Conservation (phyloP, 2,797 vertebrate genomes). For the Melanogrammus aeglefinus region DNA sequence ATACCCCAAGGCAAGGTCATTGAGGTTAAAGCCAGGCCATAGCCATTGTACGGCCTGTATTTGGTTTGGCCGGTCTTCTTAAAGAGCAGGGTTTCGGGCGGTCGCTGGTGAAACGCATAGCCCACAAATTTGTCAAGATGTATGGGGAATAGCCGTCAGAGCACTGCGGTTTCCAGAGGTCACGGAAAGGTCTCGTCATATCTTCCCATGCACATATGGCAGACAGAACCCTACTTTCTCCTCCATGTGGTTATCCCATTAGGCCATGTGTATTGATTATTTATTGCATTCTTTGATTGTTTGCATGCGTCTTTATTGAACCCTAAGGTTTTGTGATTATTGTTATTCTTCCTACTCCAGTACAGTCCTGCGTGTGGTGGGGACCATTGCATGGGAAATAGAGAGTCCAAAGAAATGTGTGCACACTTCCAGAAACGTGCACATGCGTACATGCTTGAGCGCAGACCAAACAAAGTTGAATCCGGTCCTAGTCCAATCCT, state of each 20-base stretch:
- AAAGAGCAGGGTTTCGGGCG: conserved; percentile 52
- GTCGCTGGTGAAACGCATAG: conserved; percentile 40
- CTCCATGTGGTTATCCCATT: conserved; percentile 64
- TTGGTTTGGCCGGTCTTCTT: conserved; percentile 71
- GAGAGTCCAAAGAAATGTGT: conserved; percentile 32
- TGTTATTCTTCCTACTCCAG: neutral
- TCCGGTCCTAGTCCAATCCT: conserved; percentile 65
- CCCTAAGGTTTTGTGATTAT: conserved; percentile 27
- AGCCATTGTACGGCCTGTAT: conserved; percentile 47
- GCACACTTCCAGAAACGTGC: conserved; percentile 19
- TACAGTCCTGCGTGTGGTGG: neutral
- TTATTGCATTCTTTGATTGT: conserved; percentile 30
- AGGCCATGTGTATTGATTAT: conserved; percentile 31
- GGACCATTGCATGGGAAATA: conserved; percentile 11
- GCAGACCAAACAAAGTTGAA: conserved; percentile 34
- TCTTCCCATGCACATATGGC: conserved; percentile 47
- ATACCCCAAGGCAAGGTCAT: conserved; percentile 45
- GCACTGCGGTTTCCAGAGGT: conserved; percentile 59
- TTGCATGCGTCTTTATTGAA: conserved; percentile 30
- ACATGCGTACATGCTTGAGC: conserved; percentile 39
- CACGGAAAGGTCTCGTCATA: conserved; percentile 53
- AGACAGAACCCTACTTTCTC: conserved; percentile 23
- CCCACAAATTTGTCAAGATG: conserved; percentile 69
- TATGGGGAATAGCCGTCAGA: conserved; percentile 49
- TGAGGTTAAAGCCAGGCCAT: conserved; percentile 49